Evolutionary conservation across 2,113 vertebrate species (phyloP), one percentile per base, ranked within the genome.

Genomic region (Urocolius indicus): DNA sequence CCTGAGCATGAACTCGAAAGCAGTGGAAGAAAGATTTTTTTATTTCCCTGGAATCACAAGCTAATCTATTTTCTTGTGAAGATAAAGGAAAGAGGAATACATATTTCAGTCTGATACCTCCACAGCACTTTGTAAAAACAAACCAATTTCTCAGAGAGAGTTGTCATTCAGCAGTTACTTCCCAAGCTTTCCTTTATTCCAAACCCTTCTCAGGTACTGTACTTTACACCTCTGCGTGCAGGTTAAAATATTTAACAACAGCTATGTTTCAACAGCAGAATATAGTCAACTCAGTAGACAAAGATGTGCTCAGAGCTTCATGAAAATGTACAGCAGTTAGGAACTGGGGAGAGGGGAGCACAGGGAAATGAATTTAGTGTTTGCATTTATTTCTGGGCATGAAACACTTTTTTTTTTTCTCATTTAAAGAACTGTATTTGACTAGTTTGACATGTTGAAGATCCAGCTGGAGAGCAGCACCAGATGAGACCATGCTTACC

Each of bases 241-340:
- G 79, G 82, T 96, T 95, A 94, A 89, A 97, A 73, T 71, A 92
- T 22, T 93, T 92, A 89, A 87, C 87, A 87, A 77, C 91, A 96
- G 91, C 77, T 87, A 11, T 10, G n/a, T 69, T 94, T 89, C 67
- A 80, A 45, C 87, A 95, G 91, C 91, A 92, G 69, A 81, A 89
- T 58, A 80, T 89, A 94, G 73, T 34, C 89, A 84, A 84, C 59
- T 96, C 51, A 10, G 66, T 74, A 95, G 95, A 92, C 82, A 93
- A 94, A 81, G 89, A 94, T 92, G 91, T 85, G 68, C 87, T 91
- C 75, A 36, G 90, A 95, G 75, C 89, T 93, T 97, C 95, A 97
- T 97, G 91, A 97, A 97, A 96, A 96, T 80, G 95, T 97, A 96
- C 97, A 97, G 96, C 84, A 97, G 94, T 63, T 79, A 96, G 95